Conservation (phyloP, 2,797 vertebrate genomes). For the Aphelocoma californica region DNA sequence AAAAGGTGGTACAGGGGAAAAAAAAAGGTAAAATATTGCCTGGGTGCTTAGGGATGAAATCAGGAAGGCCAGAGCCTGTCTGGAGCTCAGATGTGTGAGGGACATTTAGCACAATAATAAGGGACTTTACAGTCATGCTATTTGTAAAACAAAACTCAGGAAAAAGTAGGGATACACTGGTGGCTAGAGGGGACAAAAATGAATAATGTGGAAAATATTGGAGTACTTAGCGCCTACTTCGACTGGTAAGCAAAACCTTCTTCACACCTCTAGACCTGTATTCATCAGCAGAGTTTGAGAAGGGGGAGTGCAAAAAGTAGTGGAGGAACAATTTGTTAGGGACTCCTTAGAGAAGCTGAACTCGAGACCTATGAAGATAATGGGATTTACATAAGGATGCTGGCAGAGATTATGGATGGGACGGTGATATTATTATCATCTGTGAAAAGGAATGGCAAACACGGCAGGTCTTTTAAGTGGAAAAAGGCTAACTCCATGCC, state of each 20-base stretch:
- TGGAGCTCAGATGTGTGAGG: not conserved
- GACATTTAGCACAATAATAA: not conserved
- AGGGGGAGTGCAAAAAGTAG: not conserved
- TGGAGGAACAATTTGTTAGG: not conserved
- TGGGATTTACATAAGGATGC: not conserved
- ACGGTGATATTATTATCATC: not conserved
- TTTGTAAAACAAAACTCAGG: not conserved
- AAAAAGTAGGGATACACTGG: not conserved
- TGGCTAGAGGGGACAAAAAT: not conserved
- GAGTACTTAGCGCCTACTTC: not conserved
- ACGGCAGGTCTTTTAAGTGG: not conserved
- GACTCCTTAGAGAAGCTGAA: not conserved
- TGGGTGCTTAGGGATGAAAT: not conserved
- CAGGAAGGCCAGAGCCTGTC: not conserved
- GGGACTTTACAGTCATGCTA: not conserved
- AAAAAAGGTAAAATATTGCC: not conserved
- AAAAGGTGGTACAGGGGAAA: accelerated
- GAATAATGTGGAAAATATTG: not conserved
- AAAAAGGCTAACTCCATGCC: not conserved
- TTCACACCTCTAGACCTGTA: not conserved
- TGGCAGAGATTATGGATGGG: not conserved
- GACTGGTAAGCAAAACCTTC: not conserved
- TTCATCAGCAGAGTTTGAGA: not conserved
- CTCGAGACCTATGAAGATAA: not conserved
- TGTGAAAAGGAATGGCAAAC: not conserved